phyloP scores from a whole-genome alignment of 2,113 vertebrate species.

The Ciconia stormi region DNA sequence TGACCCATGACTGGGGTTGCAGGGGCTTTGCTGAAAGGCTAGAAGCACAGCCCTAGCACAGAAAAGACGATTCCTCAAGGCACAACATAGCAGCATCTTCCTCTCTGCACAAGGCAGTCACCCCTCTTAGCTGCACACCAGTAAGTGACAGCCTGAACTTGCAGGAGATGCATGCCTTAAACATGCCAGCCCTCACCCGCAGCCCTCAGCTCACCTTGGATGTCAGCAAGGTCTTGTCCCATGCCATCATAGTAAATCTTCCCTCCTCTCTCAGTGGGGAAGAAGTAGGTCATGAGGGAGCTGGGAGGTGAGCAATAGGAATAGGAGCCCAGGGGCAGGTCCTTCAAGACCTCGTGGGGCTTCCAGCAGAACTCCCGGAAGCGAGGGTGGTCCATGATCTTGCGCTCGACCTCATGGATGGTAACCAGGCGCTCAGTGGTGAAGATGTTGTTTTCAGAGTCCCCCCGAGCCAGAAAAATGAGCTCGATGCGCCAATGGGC shows the following conservation, averaged over 20 bases:
- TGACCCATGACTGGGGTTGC: not conserved
- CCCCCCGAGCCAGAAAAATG: slow-evolving; percentile 91
- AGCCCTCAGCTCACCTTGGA: slow-evolving; percentile 79
- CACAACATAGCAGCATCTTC: not conserved
- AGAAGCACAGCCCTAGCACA: not conserved
- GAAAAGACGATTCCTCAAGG: not conserved
- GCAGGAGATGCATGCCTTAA: not conserved
- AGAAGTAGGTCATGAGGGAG: slow-evolving; percentile 95
- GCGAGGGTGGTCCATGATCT: slow-evolving; percentile 92
- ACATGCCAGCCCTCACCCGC: fast-evolving
- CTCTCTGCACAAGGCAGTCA: not conserved
- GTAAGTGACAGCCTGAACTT: not conserved
- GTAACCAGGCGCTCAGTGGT: slow-evolving; percentile 91
- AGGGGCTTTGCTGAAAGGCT: not conserved
- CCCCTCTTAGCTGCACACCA: not conserved
- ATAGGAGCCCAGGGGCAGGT: slow-evolving; percentile 90
- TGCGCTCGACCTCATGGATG: slow-evolving; percentile 89
- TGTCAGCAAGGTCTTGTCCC: slow-evolving; percentile 94
- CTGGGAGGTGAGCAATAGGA: slow-evolving; percentile 90
- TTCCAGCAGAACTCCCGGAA: slow-evolving; percentile 98
- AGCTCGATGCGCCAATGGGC: slow-evolving; percentile 96
- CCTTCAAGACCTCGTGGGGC: slow-evolving; percentile 89
- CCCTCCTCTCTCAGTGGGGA: slow-evolving; percentile 91
- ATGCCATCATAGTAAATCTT: slow-evolving; percentile 97
- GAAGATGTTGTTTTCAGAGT: slow-evolving; percentile 91